Conservation (phyloP, 30 jellyfish, hydroid and myxozoan genomes). For the Aurelia coerulea region DNA sequence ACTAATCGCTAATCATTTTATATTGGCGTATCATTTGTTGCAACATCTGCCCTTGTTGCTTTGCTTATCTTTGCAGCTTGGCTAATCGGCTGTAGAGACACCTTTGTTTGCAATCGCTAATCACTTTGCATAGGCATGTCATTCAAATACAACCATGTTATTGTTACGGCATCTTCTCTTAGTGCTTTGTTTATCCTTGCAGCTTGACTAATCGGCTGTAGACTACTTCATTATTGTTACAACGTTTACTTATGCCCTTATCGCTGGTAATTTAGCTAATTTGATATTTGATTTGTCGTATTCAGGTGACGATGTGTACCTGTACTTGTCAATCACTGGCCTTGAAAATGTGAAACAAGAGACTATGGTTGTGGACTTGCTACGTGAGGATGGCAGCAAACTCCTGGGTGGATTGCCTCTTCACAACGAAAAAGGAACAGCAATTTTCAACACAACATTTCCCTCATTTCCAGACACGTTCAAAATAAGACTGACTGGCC, state of each 20-base stretch:
- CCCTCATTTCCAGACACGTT: conserved; percentile 54
- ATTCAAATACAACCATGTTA: no score
- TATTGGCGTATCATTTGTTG: no score
- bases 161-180: no score
- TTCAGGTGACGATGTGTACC: conserved; percentile 62
- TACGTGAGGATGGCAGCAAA: conserved; percentile 71
- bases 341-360: conserved; percentile 42
- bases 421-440: conserved; percentile 33
- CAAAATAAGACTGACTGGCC: conserved; percentile 69
- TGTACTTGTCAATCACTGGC: conserved; percentile 69
- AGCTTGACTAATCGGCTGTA: no score
- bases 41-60: no score
- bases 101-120: no score
- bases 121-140: no score
- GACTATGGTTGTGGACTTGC: conserved; percentile 53
- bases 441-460: conserved; percentile 64
- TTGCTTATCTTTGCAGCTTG: no score
- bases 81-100: no score
- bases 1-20: no score
- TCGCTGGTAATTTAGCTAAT: neutral
- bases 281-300: neutral
- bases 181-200: no score
- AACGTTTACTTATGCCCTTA: neutral
- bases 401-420: conserved; percentile 36
- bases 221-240: neutral